phyloP scores from a whole-genome alignment of 1,140 invertebrate species.

The Zaprionus kolodkinae region DNA sequence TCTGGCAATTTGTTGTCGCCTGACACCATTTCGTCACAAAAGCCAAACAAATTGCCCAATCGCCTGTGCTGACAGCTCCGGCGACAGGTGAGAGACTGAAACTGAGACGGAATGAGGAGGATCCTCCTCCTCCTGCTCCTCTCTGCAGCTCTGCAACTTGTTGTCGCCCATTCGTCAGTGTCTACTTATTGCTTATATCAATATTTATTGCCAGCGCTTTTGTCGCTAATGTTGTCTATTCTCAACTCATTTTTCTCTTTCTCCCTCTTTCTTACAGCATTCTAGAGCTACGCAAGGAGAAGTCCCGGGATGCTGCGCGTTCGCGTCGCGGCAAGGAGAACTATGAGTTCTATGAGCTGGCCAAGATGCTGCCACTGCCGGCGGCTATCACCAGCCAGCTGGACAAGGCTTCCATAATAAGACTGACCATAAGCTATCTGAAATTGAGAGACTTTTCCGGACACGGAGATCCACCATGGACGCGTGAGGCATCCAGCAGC shows the following conservation, averaged over 20 bases:
- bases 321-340: constrained; percentile 98
- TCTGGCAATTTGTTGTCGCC: constrained; percentile 63
- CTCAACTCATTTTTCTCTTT: constrained; percentile 1
- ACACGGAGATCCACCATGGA: constrained; percentile 98
- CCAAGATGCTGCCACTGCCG: constrained; percentile 98
- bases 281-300: constrained; percentile 97
- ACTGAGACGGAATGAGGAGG: background rate
- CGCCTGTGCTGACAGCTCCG: constrained; percentile 49
- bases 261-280: constrained; percentile 89
- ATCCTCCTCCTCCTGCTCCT: constrained; percentile 5
- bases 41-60: constrained; percentile 67
- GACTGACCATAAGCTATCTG: constrained; percentile 98
- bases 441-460: constrained; percentile 97
- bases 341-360: constrained; percentile 99
- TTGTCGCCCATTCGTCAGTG: constrained; percentile 60
- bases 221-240: constrained; percentile 17
- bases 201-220: constrained; percentile 53
- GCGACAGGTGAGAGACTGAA: constrained; percentile 47
- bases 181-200: constrained; percentile 62
- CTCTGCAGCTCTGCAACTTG: background rate
- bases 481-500: constrained; percentile 89
- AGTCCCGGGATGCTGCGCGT: constrained; percentile 97
- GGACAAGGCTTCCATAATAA: constrained; percentile 99
- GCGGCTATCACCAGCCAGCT: constrained; percentile 98
- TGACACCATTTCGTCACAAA: constrained; percentile 78